These are phyloP conservation scores for Argynnis bischoffii DNA, from an alignment of 2,888 invertebrate genomes.

Conservation along the genomic window DNA sequence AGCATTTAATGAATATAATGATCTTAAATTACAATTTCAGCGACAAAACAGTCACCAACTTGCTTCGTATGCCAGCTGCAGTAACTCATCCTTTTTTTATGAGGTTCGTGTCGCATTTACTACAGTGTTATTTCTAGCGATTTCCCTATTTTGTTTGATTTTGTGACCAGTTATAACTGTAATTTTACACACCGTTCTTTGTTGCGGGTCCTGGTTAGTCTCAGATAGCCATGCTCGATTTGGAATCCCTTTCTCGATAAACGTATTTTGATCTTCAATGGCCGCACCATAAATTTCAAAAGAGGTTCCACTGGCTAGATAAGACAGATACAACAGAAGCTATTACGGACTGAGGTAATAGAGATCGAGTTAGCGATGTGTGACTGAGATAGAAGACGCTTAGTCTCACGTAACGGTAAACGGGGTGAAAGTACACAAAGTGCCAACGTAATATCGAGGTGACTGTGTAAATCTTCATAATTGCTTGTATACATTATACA, in stretches of 20 bases:
- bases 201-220: too few relatives aligned
- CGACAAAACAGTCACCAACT: constrained; percentile 32
- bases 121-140: constrained; percentile 2
- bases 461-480: constrained; percentile 23
- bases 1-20: constrained; percentile 31
- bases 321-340: constrained; percentile 49
- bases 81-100: constrained; percentile 20
- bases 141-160: neutral
- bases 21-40: constrained; percentile 28
- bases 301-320: constrained; percentile 49
- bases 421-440: constrained; percentile 68
- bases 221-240: constrained; percentile 46
- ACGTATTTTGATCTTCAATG: constrained; percentile 51
- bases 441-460: constrained; percentile 48
- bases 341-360: constrained; percentile 56
- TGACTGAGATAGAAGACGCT: constrained; percentile 51
- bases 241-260: constrained; percentile 53
- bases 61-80: constrained; percentile 26
- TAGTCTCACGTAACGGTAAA: constrained; percentile 66
- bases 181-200: neutral
- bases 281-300: constrained; percentile 58
- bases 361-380: constrained; percentile 53
- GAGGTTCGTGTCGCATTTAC: constrained; percentile 5
- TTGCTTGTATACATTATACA: neutral
- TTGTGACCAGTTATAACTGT: neutral